Base-by-base conservation (phyloP, 2,888 invertebrate genomes). In the Netelia inedita region DNA sequence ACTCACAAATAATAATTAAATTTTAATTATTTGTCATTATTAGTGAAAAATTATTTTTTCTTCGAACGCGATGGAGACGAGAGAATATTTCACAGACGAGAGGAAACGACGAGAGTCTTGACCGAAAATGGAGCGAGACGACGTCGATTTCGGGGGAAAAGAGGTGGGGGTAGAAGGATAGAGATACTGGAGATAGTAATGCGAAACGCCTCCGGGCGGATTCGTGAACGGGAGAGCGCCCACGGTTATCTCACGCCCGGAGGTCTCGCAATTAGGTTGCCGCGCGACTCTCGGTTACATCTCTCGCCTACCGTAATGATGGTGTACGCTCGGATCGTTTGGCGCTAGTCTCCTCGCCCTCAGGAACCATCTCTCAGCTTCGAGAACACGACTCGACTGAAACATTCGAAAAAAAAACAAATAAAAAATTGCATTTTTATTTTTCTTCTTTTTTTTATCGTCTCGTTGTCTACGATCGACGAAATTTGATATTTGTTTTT, bases 361-460 rank as follows among this genome's bases (percentile, higher is more conserved):
- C 91, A 96, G 95, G 93, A 98, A 98, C 98, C 98, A 98, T 91
- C 96, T 95, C 94, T 98, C 98, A 0, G 98, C 98, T 94, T 98
- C 98, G 78, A 96, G 95, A 82, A 96, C 95, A 91, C 98, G 95
- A 91, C 97, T 97, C 93, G 97, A 96, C 97, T 97, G 95, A 69
- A 94, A 95, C 87, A 72, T 66, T 82, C 41, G 21, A 92, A 90
- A 85, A 83, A 73, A 75, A 68, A 50, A 73, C 6, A 72, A 74
- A 69, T 10, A 46, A 23, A 50, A 74, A 75, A 57, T 57, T 19
- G 16, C 19, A 57, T 57, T 57, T 57, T 46, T 14, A 0, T 55
- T 55, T 23, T 23, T 23, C 23, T 28, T 28, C 5, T 5, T 28
- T 28, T 28, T 28, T 28, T 28, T 6, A 28, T 28, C 28, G 28